phyloP scores from a whole-genome alignment of 2,888 invertebrate genomes.

The Epinotia demarniana region DNA sequence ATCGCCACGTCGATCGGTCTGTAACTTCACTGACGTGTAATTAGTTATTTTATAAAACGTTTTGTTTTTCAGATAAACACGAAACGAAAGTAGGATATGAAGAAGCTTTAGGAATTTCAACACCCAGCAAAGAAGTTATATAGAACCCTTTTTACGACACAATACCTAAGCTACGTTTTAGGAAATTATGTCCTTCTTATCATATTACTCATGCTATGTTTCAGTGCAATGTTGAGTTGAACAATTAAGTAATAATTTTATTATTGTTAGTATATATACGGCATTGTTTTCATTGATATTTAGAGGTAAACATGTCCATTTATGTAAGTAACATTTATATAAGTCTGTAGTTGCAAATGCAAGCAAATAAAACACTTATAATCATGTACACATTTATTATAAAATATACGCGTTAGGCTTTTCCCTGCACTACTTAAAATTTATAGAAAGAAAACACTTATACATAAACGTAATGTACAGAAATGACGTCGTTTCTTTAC shows the following conservation, averaged over 20 bases:
- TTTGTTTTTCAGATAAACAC: constrained; percentile 71
- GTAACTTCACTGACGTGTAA: too few relatives aligned
- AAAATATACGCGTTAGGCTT: constrained; percentile 52
- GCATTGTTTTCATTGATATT: constrained; percentile 68
- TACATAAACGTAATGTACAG: constrained; percentile 10
- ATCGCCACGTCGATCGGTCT: too few relatives aligned
- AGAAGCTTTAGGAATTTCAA: constrained; percentile 95
- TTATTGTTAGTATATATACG: constrained; percentile 64
- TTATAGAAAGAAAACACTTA: constrained; percentile 12
- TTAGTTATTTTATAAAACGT: not conserved
- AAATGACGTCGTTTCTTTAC: constrained; percentile 14
- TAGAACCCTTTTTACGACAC: constrained; percentile 64
- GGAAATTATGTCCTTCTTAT: constrained; percentile 57
- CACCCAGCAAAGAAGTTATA: constrained; percentile 94
- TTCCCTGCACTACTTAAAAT: constrained; percentile 41
- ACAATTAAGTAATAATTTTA: constrained; percentile 70
- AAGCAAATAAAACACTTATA: constrained; percentile 67
- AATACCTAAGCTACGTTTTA: constrained; percentile 44
- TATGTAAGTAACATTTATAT: constrained; percentile 71
- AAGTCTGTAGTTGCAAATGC: constrained; percentile 67
- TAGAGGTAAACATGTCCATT: constrained; percentile 76
- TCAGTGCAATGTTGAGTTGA: constrained; percentile 80
- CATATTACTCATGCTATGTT: constrained; percentile 64
- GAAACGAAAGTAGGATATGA: constrained; percentile 92
- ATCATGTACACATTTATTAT: constrained; percentile 82